These are phyloP conservation scores for Cyphomyrus plagiostoma DNA, from an alignment of 2,113 vertebrate genomes.

Conservation along the genomic window DNA sequence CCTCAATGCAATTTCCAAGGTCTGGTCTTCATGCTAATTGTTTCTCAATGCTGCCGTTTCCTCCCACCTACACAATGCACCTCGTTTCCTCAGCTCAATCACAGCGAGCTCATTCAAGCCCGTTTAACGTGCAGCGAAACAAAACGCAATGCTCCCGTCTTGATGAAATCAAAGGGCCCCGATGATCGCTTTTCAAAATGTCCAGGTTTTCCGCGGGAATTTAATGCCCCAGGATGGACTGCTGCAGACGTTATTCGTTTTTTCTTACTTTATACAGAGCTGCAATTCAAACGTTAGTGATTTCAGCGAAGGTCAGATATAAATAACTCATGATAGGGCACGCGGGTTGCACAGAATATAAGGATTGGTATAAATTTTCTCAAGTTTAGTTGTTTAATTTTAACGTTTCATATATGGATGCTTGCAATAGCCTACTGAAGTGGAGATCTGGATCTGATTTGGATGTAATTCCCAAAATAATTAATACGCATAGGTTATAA, in stretches of 20 bases:
- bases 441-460: not conserved
- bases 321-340: not conserved
- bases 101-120: constrained; percentile 36
- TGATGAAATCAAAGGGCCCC: not conserved
- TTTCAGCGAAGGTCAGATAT: not conserved
- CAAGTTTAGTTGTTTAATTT: not conserved
- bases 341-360: not conserved
- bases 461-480: not conserved
- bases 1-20: constrained; percentile 54
- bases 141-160: not conserved
- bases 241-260: not conserved
- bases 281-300: not conserved
- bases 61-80: constrained; percentile 69
- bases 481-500: not conserved
- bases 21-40: constrained; percentile 70
- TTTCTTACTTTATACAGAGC: not conserved
- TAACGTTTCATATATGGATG: not conserved
- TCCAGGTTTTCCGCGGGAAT: not conserved
- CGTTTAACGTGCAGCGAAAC: constrained; percentile 42
- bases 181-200: constrained; percentile 19
- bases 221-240: not conserved
- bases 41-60: constrained; percentile 62
- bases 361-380: not conserved
- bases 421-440: not conserved
- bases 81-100: constrained; percentile 52